Evolutionary conservation across 2,113 vertebrate species (phyloP).

Genomic region (Accipiter virgatus): DNA sequence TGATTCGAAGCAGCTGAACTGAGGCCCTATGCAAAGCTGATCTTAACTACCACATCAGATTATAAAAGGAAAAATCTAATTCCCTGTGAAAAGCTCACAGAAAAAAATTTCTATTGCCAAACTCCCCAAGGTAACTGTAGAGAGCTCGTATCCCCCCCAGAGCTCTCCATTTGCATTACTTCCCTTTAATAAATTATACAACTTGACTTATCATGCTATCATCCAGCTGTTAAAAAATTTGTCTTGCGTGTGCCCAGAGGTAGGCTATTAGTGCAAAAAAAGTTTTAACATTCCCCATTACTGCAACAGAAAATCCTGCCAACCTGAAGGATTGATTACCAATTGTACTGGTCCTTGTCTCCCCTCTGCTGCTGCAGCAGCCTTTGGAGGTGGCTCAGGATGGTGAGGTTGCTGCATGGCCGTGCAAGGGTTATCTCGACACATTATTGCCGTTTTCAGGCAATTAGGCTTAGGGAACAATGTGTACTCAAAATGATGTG

Average conservation of each 20-base stretch:
- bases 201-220: not conserved
- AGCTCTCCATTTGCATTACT: not conserved
- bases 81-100: not conserved
- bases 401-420: not conserved
- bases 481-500: conserved; percentile 31
- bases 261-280: not conserved
- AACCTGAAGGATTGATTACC: not conserved
- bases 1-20: not conserved
- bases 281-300: not conserved
- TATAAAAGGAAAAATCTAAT: not conserved
- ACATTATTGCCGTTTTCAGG: conserved; percentile 22
- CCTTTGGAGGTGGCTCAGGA: not conserved
- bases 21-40: not conserved
- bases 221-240: not conserved
- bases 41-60: not conserved
- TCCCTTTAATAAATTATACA: not conserved
- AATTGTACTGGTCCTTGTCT: not conserved
- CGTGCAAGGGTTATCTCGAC: not conserved
- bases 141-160: not conserved
- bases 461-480: conserved; percentile 41
- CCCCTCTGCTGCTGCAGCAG: not conserved
- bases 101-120: not conserved
- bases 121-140: not conserved
- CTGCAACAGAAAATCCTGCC: not conserved
- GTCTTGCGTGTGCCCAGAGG: not conserved